phyloP scores from a whole-genome alignment of 2,797 vertebrate species.

The Cryptoprocta ferox region DNA sequence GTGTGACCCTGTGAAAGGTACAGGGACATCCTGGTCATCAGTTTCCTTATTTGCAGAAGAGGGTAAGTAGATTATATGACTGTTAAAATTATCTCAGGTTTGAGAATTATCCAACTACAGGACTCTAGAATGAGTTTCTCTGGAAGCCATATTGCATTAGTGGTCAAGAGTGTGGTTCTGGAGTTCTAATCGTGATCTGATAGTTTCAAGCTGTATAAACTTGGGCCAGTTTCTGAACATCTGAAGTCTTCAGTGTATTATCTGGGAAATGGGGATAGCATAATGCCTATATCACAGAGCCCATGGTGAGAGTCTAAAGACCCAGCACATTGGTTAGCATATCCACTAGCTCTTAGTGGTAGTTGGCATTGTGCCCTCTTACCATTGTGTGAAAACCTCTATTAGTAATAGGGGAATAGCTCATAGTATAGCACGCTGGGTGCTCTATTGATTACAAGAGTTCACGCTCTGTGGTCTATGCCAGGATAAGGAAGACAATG shows the following conservation, averaged over 20 bases:
- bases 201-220: not conserved
- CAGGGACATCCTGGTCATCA: not conserved
- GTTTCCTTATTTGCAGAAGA: not conserved
- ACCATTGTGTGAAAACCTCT: not conserved
- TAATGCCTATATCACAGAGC: not conserved
- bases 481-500: not conserved
- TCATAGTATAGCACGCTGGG: too few relatives aligned
- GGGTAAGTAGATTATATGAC: not conserved
- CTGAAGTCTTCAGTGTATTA: not conserved
- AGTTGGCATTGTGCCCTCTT: not conserved
- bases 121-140: not conserved
- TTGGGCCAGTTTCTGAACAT: not conserved
- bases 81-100: not conserved
- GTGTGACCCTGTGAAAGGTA: not conserved
- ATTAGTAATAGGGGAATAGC: not conserved
- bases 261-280: not conserved
- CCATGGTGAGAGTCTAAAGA: not conserved
- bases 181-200: not conserved
- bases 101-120: not conserved
- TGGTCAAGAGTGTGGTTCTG: not conserved
- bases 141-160: not conserved
- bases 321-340: too few relatives aligned
- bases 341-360: not conserved
- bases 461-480: not conserved
- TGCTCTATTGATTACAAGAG: not conserved